Evolutionary conservation across 2,113 vertebrate genomes (phyloP), one percentile per base, ranked within the genome.

Genomic region (Pseudolaguvia tuberculata): DNA sequence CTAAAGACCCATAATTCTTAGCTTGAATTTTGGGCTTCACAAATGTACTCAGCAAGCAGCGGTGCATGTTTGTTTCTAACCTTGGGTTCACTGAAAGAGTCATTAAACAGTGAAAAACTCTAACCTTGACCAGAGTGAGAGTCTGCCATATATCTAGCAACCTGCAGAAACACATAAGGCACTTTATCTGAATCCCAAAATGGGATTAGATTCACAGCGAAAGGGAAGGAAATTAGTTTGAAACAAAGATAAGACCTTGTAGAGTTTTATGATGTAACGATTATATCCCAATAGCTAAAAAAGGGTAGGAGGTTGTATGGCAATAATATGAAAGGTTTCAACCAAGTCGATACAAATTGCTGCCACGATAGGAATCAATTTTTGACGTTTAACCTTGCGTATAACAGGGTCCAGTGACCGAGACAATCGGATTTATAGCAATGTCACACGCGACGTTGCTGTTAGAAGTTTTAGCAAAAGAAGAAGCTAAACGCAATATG

Each of bases 381-480:
- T 86, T 85, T 88, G 86, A 90, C 88, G 87, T 85, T 86, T 89
- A 84, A 90, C 88, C 88, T 80, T 87, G 35, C 85, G 86, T 81
- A 84, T 78, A 56, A 58, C 68, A 83, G 84, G 80, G 80, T 89
- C 87, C 83, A 83, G 73, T 82, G 87, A 89, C 88, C 86, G 83
- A 83, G 77, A 77, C 80, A 68, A 76, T 84, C 72, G 85, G 85
- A 91, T 90, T 88, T 89, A 89, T 79, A 61, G 83, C 85, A 48
- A 66, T 72, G 80, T 87, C 86, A 87, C 83, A 80, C 29, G 80
- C 29, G 1, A 71, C 80, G 83, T 83, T 85, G 84, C 86, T 88
- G 83, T 79, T 51, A 75, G 85, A 89, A 85, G 88, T 90, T 89
- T 87, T 83, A 87, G 86, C 84, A 84, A 42, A 86, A 83, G 81